Base-by-base conservation (phyloP, 2,797 vertebrate species). In the Ambastaia sidthimunki region DNA sequence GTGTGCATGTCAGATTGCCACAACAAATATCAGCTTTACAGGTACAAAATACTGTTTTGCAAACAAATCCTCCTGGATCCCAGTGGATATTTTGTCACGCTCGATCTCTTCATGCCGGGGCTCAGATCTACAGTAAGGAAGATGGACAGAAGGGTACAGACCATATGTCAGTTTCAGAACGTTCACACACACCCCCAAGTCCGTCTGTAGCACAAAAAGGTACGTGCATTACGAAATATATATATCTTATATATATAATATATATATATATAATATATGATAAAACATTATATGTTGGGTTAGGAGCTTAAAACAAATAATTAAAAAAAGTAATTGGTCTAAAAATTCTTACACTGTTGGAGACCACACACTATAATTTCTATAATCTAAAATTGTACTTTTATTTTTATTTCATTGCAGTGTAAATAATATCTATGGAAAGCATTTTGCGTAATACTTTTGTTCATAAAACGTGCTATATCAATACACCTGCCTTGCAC, bases 181-280 rank as follows among this genome's bases (percentile, higher is more conserved):
- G 75, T 19, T 86, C 84, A 37, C 71, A 83, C 3, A 88, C 83
- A 0, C 90, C 88, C 0, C 65, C 92, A 0, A 78, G 87, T 28
- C 6, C 91, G 3, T 94, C 96, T 3, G 80, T 93, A 7, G 82
- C 93, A 28, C 94, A 93, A 48, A 98, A 93, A 96, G 96, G 97
- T 98, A 89, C 89, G 78, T 59, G 10, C 25, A 11, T 21, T 2
- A 11, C 34, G 44, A 9, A 28, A 9, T 54, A 4, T 31, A 4
- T 4, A n/a, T n/a, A n/a, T n/a, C n/a, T n/a, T n/a, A n/a, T n/a
- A n/a, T n/a, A n/a, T n/a, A n/a, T n/a, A n/a, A n/a, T n/a, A n/a
- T n/a, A n/a, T n/a, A n/a, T n/a, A n/a, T n/a, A n/a, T n/a, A 0
- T 1, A 16, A 25, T 13, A 3, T 50, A 66, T 23, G 34, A 16